Base-by-base conservation (phyloP, 2,797 vertebrate species). In the Gambusia yucatana region DNA sequence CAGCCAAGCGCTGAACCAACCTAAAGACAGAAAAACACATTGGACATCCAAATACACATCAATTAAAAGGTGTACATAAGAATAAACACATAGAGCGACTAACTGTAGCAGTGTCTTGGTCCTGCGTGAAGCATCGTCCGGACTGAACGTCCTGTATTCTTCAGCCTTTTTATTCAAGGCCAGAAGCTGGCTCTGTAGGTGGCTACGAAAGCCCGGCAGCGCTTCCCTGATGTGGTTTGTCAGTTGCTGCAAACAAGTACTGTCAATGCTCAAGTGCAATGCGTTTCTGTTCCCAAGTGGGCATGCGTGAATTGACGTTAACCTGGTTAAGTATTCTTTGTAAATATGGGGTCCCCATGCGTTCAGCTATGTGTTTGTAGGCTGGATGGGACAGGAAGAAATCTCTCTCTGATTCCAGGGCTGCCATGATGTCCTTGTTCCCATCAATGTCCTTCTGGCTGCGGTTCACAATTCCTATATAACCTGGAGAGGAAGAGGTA, bases 171-270 rank as follows among this genome's bases (percentile, higher is more conserved):
- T 97, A 81, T 97, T 96, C 87, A 98, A 91, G 36, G 95, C 93
- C 76, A 97, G 93, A 79, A 98, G 87, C 78, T 97, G 96, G 47
- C 89, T 91, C 92, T 98, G 97, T 3, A 98, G 95, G 76, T 95
- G 96, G 93, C 92, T 96, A 76, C 96, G 94, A 91, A 98, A 96
- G 72, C 92, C 95, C 61, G 97, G 97, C 81, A 98, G 89, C 0
- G 95, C 97, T 55, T 98, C 97, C 70, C 97, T 95, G 86, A 98
- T 98, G 91, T 99, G 98, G 91, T 98, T 97, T 86, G 97, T 98
- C 86, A 98, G 96, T 97, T 98, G 97, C 97, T 97, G 89, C 57
- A 81, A 81, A 91, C 50, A 93, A 85, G 87, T 3, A 82, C 14
- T 0, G 50, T 79, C 20, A 78, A 17, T 73, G 30, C 2, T 44